Percentiles rank a stretch among this genome's conserved stretches.
Evolutionary conservation across 1,140 invertebrate genomes (phyloP).

Genomic region (Bicyclus anynana): DNA sequence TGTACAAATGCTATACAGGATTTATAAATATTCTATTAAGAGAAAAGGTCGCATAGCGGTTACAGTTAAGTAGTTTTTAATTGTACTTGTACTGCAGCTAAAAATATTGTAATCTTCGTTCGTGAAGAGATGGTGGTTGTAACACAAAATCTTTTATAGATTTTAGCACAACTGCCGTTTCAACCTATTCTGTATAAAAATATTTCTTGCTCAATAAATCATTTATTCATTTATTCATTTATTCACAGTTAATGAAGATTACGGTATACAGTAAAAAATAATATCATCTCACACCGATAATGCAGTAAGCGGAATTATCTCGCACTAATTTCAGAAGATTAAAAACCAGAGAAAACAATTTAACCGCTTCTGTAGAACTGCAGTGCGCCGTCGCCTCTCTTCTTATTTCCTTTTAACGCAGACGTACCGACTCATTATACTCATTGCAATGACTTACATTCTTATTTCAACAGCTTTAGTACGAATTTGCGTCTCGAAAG

Average conservation of each 20-base stretch:
- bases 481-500: no score
- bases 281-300: slow-evolving; percentile 22
- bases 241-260: slow-evolving; percentile 18
- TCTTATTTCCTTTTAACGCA: slow-evolving; percentile 26
- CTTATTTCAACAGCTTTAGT: slow-evolving; percentile 39
- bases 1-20: background rate
- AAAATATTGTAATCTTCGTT: no score
- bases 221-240: no score
- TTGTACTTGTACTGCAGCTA: no score
- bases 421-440: slow-evolving; percentile 35
- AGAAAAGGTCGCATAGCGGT: slow-evolving; percentile 17
- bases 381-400: slow-evolving; percentile 20
- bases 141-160: no score
- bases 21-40: background rate
- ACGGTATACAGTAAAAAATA: slow-evolving; percentile 21
- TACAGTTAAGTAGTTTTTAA: no score
- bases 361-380: slow-evolving; percentile 28
- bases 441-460: slow-evolving; percentile 37
- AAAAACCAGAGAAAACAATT: slow-evolving; percentile 32
- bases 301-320: slow-evolving; percentile 19
- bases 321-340: slow-evolving; percentile 26
- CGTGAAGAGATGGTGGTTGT: no score
- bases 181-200: no score
- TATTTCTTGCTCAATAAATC: no score
- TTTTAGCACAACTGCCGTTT: no score